A percentile compares a stretch with the other conserved stretches of the same genome.
phyloP scores from a whole-genome alignment of 37 sponge, comb jelly and placozoan species.

The Haliclona indistincta region DNA sequence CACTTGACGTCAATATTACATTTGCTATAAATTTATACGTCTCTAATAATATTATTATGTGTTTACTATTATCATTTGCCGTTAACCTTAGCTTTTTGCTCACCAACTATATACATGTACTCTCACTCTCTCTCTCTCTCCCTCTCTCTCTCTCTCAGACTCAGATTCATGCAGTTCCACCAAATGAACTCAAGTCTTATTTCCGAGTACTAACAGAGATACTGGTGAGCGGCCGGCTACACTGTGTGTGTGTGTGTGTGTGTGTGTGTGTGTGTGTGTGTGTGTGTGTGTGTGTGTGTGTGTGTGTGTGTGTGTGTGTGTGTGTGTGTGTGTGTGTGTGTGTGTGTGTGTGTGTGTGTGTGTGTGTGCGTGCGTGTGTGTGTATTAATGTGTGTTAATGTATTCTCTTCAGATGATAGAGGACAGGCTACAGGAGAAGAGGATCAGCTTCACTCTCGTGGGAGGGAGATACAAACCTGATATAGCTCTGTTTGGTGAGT shows the following conservation, averaged over 20 bases:
- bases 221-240: constrained; percentile 26
- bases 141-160: neutral
- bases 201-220: constrained; percentile 66
- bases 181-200: constrained; percentile 63
- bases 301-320: too few species aligned
- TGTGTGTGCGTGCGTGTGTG: too few species aligned
- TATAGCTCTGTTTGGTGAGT: constrained; percentile 62
- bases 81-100: neutral
- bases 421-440: constrained; percentile 65
- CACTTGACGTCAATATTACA: neutral
- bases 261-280: constrained; percentile 3
- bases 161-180: constrained; percentile 36
- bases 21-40: neutral
- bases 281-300: too few species aligned
- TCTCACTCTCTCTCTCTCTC: neutral
- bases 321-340: neutral
- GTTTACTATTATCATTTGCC: neutral
- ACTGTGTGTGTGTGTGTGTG: constrained; percentile 14
- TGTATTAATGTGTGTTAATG: neutral
- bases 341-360: too few species aligned
- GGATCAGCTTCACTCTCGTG: constrained; percentile 60
- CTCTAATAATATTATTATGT: neutral
- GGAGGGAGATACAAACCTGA: constrained; percentile 63
- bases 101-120: neutral
- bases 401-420: constrained; percentile 46